Evolutionary conservation across 2,888 invertebrate species (phyloP).

Genomic region (Apoda limacodes): DNA sequence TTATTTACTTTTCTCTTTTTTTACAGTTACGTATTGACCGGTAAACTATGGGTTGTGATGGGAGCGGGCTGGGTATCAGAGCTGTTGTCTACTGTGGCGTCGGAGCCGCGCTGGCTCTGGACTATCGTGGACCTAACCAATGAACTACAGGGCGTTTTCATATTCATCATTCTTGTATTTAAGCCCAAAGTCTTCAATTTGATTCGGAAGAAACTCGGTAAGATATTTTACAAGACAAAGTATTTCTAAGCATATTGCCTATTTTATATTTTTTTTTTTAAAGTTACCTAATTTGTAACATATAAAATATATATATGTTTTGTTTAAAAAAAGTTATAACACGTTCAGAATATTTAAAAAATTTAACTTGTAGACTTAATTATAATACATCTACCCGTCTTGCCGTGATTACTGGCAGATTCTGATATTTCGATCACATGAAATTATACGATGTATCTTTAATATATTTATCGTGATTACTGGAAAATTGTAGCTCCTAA

Average conservation of each 20-base stretch:
- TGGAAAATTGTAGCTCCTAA: too few relatives aligned
- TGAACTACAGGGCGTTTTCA: constrained; percentile 78
- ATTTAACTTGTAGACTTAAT: too few relatives aligned
- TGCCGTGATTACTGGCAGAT: too few relatives aligned
- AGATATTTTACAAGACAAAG: too few relatives aligned
- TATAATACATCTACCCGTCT: too few relatives aligned
- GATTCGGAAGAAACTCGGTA: constrained; percentile 68
- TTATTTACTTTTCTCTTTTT: too few relatives aligned
- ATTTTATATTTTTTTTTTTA: background rate
- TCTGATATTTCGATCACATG: too few relatives aligned
- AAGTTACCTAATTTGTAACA: constrained; percentile 2
- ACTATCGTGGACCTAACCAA: constrained; percentile 75
- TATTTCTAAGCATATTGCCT: background rate
- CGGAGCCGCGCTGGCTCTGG: constrained; percentile 59
- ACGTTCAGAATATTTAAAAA: too few relatives aligned
- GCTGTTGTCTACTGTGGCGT: constrained; percentile 68
- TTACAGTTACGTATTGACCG: constrained; percentile 74
- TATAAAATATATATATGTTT: too few relatives aligned
- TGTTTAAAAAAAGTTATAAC: too few relatives aligned
- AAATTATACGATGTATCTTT: too few relatives aligned
- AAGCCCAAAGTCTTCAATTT: constrained; percentile 75
- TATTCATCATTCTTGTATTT: constrained; percentile 78
- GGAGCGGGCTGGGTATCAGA: constrained; percentile 81
- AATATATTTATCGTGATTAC: too few relatives aligned
- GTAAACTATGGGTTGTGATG: constrained; percentile 84